A percentile compares a stretch with the other conserved stretches of the same genome.
Evolutionary conservation across 2,113 vertebrate species (phyloP).

Genomic region (Glareola pratincola): DNA sequence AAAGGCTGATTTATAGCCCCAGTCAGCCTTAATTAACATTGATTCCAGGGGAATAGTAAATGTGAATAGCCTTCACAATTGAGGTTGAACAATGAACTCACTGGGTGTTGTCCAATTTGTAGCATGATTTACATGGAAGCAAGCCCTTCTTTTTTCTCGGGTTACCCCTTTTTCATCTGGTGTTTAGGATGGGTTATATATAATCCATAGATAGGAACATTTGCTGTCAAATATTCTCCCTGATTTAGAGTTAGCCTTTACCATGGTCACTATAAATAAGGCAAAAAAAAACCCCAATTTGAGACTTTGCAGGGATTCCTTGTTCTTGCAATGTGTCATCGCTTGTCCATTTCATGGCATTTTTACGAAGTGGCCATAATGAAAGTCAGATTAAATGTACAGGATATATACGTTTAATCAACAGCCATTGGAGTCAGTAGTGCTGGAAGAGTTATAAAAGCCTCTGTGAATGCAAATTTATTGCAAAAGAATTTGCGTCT

Average conservation of each 20-base stretch:
- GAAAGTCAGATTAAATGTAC: slow-evolving; percentile 95
- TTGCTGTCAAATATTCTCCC: slow-evolving; percentile 88
- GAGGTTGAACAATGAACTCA: slow-evolving; percentile 88
- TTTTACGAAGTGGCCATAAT: slow-evolving; percentile 99
- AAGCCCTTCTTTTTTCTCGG: slow-evolving; percentile 81
- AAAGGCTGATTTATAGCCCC: slow-evolving; percentile 88
- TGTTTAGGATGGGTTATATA: slow-evolving; percentile 86
- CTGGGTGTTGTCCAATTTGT: slow-evolving; percentile 92
- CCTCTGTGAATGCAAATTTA: slow-evolving; percentile 79
- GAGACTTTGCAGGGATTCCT: slow-evolving; percentile 90
- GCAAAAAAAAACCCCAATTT: slow-evolving; percentile 84
- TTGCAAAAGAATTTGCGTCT: slow-evolving; percentile 73
- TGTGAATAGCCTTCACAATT: slow-evolving; percentile 87
- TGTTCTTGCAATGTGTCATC: slow-evolving; percentile 87
- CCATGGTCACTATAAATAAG: slow-evolving; percentile 90
- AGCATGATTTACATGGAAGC: slow-evolving; percentile 94
- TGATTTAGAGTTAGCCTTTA: slow-evolving; percentile 91
- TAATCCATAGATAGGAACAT: slow-evolving; percentile 86
- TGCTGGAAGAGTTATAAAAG: slow-evolving; percentile 77
- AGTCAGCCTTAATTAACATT: slow-evolving; percentile 92
- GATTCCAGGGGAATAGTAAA: slow-evolving; percentile 91
- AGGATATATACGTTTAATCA: slow-evolving; percentile 78
- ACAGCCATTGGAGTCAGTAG: slow-evolving; percentile 68
- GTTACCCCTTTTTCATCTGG: slow-evolving; percentile 84
- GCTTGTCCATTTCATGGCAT: slow-evolving; percentile 88